These are phyloP conservation scores for Sakesphorus luctuosus DNA, from an alignment of 2,113 vertebrate species.

Conservation along the genomic window DNA sequence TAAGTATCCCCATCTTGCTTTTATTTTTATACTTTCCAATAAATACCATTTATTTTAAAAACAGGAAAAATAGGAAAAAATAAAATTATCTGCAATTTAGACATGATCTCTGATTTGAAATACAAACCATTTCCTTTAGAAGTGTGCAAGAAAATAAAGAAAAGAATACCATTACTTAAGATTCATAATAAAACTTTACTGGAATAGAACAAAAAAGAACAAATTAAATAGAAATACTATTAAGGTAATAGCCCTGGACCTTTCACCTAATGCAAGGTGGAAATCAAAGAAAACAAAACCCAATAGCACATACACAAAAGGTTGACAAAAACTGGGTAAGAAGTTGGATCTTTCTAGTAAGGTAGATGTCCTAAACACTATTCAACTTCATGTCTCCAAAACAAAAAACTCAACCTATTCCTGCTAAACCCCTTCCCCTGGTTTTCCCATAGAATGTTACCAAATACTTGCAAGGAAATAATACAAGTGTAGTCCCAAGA, in stretches of 20 bases:
- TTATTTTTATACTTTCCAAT: neutral
- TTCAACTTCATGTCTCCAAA: neutral
- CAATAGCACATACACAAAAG: neutral
- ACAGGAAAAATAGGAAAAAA: neutral
- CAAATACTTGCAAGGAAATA: neutral
- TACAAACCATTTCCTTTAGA: constrained; percentile 34
- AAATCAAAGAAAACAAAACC: neutral
- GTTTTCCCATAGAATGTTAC: neutral
- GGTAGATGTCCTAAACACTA: neutral
- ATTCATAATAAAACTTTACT: neutral
- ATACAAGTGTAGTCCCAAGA: neutral
- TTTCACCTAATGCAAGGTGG: neutral
- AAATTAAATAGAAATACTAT: neutral
- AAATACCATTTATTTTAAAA: neutral
- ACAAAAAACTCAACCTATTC: neutral
- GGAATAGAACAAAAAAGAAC: neutral
- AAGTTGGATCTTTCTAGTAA: neutral
- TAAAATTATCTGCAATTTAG: neutral
- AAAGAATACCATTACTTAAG: neutral
- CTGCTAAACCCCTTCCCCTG: neutral
- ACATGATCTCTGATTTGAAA: neutral
- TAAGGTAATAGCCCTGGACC: neutral
- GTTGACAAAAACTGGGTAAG: neutral
- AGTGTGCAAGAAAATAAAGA: constrained; percentile 33
- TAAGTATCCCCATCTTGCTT: neutral